Base-by-base conservation (phyloP, 2,888 invertebrate species). In the Watsonalla binaria region DNA sequence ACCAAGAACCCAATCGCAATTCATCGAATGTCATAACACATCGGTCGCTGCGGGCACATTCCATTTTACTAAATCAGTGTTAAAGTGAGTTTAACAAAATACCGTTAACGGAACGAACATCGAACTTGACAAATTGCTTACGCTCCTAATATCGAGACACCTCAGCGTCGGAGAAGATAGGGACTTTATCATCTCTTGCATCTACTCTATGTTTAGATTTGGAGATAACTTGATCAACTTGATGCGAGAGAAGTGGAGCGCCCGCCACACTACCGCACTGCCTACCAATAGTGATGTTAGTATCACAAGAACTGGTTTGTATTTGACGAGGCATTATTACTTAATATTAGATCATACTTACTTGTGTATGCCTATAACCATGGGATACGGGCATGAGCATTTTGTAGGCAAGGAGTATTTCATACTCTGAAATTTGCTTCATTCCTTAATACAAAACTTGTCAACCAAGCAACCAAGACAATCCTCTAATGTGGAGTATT, bases 41-140 rank as follows among this genome's bases (percentile, higher is more conserved):
- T 70, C 62, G 59, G 56, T 53, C 52, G 68, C 75, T 69, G 53
- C 56, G 57, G 68, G 74, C 73, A 53, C 68, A 66, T 60, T 63
- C 58, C 55, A 61, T 65, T 66, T 65, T 64, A 72, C 67, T 70
- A 54, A 73, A 74, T 70, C 61, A 53, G 61, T 70, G 68, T 63
- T 68, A 66, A 68, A 69, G 37, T 66, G 61, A 66, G 66, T 63
- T 64, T 62, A 61, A 65, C 66, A 63, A 66, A 66, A 75, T 81
- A 82, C 86, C 85, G 85, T 83, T 86, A 84, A 82, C 78, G 77
- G 78, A 81, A 83, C 82, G 80, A 79, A 82, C 80, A 85, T 81
- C 81, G 80, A 82, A 84, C 82, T 83, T 82, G 88, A 89, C 89
- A 90, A 89, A 89, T 90, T 86, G 85, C 87, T 88, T 85, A 83